Conservation (phyloP, 1,140 invertebrate species). For the Drosophila quadrilineata region DNA sequence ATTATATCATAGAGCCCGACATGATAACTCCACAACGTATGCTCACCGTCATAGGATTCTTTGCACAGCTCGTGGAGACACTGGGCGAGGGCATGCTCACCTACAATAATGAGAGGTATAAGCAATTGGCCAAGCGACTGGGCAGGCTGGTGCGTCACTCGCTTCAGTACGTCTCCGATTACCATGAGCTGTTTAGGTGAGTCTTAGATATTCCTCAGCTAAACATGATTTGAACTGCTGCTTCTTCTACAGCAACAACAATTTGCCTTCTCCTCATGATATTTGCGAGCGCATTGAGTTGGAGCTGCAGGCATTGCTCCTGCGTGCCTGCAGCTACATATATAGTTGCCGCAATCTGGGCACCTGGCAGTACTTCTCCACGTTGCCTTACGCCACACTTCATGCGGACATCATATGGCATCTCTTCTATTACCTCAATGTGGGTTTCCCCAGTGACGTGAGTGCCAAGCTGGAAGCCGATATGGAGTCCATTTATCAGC, state of each 20-base stretch:
- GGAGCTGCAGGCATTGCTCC: slow-evolving; percentile 89
- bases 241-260: slow-evolving; percentile 51
- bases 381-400: slow-evolving; percentile 88
- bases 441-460: slow-evolving; percentile 71
- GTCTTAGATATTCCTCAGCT: not conserved
- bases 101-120: slow-evolving; percentile 86
- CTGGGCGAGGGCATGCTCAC: slow-evolving; percentile 86
- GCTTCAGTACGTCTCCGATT: slow-evolving; percentile 88
- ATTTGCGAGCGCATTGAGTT: slow-evolving; percentile 85
- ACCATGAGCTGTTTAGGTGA: slow-evolving; percentile 62
- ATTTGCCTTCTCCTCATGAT: slow-evolving; percentile 80
- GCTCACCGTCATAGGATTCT: slow-evolving; percentile 87
- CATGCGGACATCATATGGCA: slow-evolving; percentile 87
- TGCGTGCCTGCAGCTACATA: slow-evolving; percentile 87
- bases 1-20: slow-evolving; percentile 83
- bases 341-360: slow-evolving; percentile 88
- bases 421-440: slow-evolving; percentile 85
- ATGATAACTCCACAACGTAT: slow-evolving; percentile 85
- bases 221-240: not conserved
- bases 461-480: slow-evolving; percentile 34
- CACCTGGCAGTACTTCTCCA: slow-evolving; percentile 92
- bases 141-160: slow-evolving; percentile 87
- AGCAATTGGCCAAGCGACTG: slow-evolving; percentile 87
- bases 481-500: slow-evolving; percentile 47
- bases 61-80: slow-evolving; percentile 85